Conservation (phyloP, 2,888 invertebrate genomes). For the Lasioglossum calceatum region DNA sequence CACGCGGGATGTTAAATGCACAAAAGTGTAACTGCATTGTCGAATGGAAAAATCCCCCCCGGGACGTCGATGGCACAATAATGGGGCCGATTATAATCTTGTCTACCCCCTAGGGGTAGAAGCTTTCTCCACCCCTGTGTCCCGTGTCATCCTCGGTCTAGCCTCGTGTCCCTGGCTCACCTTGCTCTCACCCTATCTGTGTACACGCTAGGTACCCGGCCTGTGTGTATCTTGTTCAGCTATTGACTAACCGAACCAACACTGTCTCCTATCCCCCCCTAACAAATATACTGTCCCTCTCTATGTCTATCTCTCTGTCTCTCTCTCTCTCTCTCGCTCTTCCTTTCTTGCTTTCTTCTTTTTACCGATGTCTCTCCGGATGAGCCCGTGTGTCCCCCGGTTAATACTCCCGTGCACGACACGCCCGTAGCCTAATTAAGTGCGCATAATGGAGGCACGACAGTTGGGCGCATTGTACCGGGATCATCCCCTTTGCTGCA, state of each 20-base stretch:
- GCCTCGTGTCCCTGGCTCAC: constrained; percentile 62
- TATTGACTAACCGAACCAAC: constrained; percentile 63
- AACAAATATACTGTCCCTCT: neutral
- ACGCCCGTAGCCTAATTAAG: constrained; percentile 80
- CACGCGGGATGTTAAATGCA: constrained; percentile 81
- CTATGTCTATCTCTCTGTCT: too few relatives aligned
- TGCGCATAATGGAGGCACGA: constrained; percentile 79
- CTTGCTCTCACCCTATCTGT: constrained; percentile 61
- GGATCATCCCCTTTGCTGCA: constrained; percentile 16
- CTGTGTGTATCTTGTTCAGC: constrained; percentile 73
- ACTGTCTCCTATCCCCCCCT: constrained; percentile 5
- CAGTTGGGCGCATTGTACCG: constrained; percentile 79
- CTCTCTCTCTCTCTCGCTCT: constrained; percentile 16
- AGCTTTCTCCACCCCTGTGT: constrained; percentile 32
- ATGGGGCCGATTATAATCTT: constrained; percentile 84
- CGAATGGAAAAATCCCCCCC: constrained; percentile 82
- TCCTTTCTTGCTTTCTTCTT: neutral
- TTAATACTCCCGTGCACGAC: constrained; percentile 68
- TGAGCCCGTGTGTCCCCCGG: constrained; percentile 39
- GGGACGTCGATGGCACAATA: constrained; percentile 84
- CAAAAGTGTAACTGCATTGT: constrained; percentile 84
- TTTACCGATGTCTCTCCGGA: constrained; percentile 22
- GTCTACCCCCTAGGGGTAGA: constrained; percentile 82
- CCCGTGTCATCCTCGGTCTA: constrained; percentile 55
- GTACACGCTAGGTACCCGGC: constrained; percentile 46